phyloP scores from a whole-genome alignment of 2,113 vertebrate species.

The Varanus komodoensis region DNA sequence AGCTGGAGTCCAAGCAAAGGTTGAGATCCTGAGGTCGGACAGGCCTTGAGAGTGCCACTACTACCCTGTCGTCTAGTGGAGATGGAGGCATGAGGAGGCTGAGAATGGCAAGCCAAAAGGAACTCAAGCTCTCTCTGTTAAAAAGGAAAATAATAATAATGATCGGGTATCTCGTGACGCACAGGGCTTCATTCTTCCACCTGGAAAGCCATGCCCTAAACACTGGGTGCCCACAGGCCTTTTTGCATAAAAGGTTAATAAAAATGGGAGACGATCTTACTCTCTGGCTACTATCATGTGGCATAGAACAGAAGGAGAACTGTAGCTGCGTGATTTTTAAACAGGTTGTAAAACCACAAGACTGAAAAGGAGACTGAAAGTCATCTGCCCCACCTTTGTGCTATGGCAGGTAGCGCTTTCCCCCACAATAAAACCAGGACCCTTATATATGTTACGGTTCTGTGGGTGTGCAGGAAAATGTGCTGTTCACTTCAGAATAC shows the following conservation, averaged over 20 bases:
- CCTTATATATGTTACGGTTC: not conserved
- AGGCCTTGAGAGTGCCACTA: conserved; percentile 96
- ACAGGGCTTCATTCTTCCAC: not conserved
- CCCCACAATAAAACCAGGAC: not conserved
- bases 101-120: conserved; percentile 87
- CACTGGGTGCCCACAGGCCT: not conserved
- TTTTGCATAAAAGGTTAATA: not conserved
- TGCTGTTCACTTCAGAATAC: not conserved
- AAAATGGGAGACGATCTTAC: not conserved
- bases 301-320: conserved; percentile 29
- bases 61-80: conserved; percentile 99
- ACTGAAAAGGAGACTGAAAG: not conserved
- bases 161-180: conserved; percentile 40
- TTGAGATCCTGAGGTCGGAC: conserved; percentile 98
- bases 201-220: not conserved
- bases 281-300: not conserved
- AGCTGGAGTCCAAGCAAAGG: conserved; percentile 94
- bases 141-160: conserved; percentile 36
- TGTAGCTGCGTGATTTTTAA: not conserved
- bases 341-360: conserved; percentile 22
- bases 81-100: conserved; percentile 99
- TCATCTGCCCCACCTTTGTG: not conserved
- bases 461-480: not conserved
- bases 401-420: not conserved
- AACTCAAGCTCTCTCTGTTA: conserved; percentile 88